phyloP scores from a whole-genome alignment of 2,888 invertebrate species.

The Microctonus brassicae region DNA sequence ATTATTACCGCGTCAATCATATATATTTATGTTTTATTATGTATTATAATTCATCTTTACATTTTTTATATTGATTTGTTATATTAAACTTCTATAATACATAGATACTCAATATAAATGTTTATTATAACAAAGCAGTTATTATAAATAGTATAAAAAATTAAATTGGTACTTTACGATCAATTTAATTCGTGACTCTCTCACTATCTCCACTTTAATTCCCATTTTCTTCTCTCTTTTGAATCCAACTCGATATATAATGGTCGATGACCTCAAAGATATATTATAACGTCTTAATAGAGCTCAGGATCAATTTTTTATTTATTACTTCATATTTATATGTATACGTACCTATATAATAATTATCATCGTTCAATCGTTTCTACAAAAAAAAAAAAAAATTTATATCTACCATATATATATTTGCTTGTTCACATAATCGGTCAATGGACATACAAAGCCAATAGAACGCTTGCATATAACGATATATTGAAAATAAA shows the following conservation, averaged over 20 bases:
- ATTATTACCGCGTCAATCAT: too few relatives aligned
- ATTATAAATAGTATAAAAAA: constrained; percentile 9
- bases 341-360: not conserved
- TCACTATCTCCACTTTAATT: constrained; percentile 1
- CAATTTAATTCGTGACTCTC: constrained; percentile 28
- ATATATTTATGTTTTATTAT: too few relatives aligned
- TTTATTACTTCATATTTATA: not conserved
- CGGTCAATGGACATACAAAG: not conserved
- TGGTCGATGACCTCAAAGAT: constrained; percentile 33
- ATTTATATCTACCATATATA: not conserved
- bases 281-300: constrained; percentile 24
- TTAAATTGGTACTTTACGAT: constrained; percentile 24
- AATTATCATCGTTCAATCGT: not conserved
- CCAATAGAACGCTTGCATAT: not conserved
- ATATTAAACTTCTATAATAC: too few relatives aligned
- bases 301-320: constrained; percentile 11
- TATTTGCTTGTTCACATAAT: not conserved
- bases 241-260: constrained; percentile 5
- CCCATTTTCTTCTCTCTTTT: constrained; percentile 4
- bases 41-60: too few relatives aligned
- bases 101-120: not conserved
- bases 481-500: not conserved
- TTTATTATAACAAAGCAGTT: not conserved
- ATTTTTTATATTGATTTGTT: too few relatives aligned
- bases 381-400: not conserved